A percentile compares a stretch with the other conserved stretches of the same genome.
phyloP scores from a whole-genome alignment of 1,140 invertebrate genomes.

The Drosophila lowei region DNA sequence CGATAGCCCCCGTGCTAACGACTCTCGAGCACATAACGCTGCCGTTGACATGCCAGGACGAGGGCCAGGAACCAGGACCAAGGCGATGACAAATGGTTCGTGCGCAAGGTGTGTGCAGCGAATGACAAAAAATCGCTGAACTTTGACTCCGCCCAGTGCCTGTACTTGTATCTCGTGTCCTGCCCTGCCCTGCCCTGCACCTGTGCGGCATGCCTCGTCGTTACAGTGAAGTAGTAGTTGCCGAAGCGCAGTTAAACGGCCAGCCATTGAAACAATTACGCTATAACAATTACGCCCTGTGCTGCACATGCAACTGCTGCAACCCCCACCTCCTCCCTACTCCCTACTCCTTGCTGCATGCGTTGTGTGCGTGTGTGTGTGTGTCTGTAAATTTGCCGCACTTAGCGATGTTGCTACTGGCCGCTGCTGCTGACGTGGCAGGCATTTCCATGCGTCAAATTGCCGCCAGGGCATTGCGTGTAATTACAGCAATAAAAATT shows the following conservation, averaged over 20 bases:
- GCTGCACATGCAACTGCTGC: constrained; percentile 63
- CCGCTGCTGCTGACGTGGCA: constrained; percentile 58
- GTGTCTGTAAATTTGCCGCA: constrained; percentile 68
- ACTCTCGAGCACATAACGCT: constrained; percentile 37
- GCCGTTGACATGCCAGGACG: constrained; percentile 48
- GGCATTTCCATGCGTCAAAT: constrained; percentile 81
- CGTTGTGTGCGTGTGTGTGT: background rate
- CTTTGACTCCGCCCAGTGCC: constrained; percentile 53
- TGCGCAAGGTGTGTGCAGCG: constrained; percentile 55
- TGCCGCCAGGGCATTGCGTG: constrained; percentile 76
- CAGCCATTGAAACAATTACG: constrained; percentile 77
- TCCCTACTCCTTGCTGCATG: constrained; percentile 12
- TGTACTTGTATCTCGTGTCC: background rate
- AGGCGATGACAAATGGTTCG: constrained; percentile 62
- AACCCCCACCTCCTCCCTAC: constrained; percentile 2
- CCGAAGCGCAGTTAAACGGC: constrained; percentile 73
- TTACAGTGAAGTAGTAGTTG: constrained; percentile 49
- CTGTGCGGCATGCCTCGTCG: constrained; percentile 7
- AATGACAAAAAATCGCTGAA: constrained; percentile 59
- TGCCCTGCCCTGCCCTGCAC: background rate
- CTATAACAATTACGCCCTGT: constrained; percentile 73
- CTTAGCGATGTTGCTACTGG: constrained; percentile 51
- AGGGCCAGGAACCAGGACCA: background rate
- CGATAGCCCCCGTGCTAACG: constrained; percentile 42
- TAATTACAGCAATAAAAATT: constrained; percentile 80